Percentiles rank a stretch among this genome's conserved stretches.
Conservation (phyloP, 2,797 vertebrate genomes). For the Coilia nasus region DNA sequence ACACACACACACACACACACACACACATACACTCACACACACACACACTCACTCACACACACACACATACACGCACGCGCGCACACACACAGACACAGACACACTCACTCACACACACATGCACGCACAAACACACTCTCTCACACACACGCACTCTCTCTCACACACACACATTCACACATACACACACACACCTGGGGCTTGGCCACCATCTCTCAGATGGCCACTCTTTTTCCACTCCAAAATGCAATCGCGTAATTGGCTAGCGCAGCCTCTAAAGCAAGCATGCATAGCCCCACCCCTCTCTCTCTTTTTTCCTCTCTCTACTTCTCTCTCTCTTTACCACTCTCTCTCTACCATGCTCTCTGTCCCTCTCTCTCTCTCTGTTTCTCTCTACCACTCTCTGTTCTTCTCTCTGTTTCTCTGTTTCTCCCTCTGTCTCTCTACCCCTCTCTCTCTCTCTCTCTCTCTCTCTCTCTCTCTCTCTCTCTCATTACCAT, state of each 20-base stretch:
- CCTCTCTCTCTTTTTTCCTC: not conserved
- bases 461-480: not conserved
- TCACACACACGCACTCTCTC: no score
- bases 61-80: no score
- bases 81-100: no score
- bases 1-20: constrained; percentile 8
- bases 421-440: not conserved
- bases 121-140: no score
- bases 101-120: no score
- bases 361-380: not conserved
- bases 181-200: not conserved
- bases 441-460: not conserved
- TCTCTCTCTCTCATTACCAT: not conserved
- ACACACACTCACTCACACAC: not conserved
- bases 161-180: no score
- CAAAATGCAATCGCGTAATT: constrained; percentile 1
- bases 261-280: not conserved
- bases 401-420: no score
- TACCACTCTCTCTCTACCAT: not conserved
- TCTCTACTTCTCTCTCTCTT: not conserved
- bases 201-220: constrained; percentile 14
- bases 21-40: not conserved
- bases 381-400: not conserved
- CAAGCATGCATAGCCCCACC: not conserved
- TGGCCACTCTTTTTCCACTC: not conserved